phyloP scores from a whole-genome alignment of 2,888 invertebrate species.

The Adelphocoris suturalis region DNA sequence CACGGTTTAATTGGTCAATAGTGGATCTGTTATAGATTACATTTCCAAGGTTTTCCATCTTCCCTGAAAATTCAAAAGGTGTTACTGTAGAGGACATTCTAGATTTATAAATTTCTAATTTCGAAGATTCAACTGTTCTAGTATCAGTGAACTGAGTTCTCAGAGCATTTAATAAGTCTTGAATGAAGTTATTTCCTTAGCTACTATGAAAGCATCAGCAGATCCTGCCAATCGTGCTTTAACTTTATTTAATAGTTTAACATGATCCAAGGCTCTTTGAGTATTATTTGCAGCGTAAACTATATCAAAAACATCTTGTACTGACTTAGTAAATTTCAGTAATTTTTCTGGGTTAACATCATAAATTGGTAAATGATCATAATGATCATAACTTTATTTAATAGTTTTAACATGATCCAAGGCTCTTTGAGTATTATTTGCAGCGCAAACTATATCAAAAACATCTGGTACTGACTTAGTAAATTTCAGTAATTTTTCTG shows the following conservation, averaged over 20 bases:
- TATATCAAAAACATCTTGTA: not conserved
- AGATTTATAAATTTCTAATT: not conserved
- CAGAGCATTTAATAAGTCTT: not conserved
- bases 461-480: not conserved
- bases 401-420: not conserved
- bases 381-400: too few species aligned
- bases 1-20: not conserved
- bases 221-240: conserved; percentile 23
- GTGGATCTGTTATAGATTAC: not conserved
- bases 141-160: not conserved
- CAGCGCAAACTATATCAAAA: not conserved
- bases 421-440: not conserved
- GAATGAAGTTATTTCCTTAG: not conserved
- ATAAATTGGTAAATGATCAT: conserved; percentile 32
- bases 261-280: not conserved
- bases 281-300: not conserved
- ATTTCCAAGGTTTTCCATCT: not conserved
- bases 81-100: not conserved
- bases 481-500: conserved; percentile 73
- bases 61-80: conserved; percentile 11
- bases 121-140: not conserved
- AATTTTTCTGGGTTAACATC: conserved; percentile 56
- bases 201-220: not conserved
- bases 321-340: conserved; percentile 72
- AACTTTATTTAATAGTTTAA: not conserved